These are phyloP conservation scores for Sialia sialis DNA, from an alignment of 2,113 vertebrate genomes.

Conservation along the genomic window DNA sequence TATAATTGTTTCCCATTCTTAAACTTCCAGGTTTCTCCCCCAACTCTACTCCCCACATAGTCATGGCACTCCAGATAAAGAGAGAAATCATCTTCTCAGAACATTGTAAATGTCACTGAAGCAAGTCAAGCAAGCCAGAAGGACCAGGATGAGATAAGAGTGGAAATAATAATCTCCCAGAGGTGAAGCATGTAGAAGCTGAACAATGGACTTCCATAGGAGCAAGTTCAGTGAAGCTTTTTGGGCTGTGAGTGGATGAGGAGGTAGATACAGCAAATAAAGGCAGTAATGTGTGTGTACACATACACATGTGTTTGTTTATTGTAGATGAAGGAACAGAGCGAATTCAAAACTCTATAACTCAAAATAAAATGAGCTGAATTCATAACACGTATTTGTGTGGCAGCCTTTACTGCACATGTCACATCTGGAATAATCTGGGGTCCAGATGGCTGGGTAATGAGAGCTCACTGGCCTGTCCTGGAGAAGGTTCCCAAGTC, in stretches of 20 bases:
- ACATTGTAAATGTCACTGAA: neutral
- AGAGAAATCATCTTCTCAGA: neutral
- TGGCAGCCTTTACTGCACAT: constrained; percentile 47
- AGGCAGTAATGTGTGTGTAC: neutral
- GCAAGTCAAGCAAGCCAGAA: neutral
- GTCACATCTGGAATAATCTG: constrained; percentile 47
- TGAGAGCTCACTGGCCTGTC: constrained; percentile 38
- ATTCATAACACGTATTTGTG: constrained; percentile 51
- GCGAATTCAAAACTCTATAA: constrained; percentile 3
- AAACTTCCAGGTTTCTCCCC: neutral
- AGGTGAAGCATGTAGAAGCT: neutral
- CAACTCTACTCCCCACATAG: neutral
- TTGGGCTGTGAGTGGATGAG: neutral
- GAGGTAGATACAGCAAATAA: neutral
- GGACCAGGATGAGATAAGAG: neutral
- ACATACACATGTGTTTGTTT: constrained; percentile 12
- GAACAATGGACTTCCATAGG: neutral
- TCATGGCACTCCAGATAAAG: neutral
- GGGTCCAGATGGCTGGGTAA: constrained; percentile 48
- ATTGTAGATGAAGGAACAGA: constrained; percentile 25
- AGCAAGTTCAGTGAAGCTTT: neutral
- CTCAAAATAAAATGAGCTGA: constrained; percentile 38
- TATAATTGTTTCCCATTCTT: constrained; percentile 28
- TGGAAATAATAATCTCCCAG: neutral
- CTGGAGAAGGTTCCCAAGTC: constrained; percentile 12